Conservation (phyloP, 2,113 vertebrate genomes). For the Eptatretus burgeri region DNA sequence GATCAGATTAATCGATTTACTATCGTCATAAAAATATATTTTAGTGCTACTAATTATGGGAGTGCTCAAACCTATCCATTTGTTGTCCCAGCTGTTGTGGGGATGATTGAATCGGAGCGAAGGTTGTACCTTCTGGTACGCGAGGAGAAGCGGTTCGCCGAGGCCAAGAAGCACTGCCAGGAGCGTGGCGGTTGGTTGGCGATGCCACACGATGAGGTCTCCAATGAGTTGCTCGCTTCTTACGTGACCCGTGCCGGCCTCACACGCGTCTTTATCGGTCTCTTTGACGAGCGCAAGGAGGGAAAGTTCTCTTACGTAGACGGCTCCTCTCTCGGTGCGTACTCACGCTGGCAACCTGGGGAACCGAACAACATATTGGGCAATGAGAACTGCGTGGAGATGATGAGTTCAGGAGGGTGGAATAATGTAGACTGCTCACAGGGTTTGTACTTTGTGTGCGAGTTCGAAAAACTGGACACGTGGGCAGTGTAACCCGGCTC, state of each 20-base stretch:
- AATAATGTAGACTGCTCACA: slow-evolving; percentile 69
- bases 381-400: slow-evolving; percentile 74
- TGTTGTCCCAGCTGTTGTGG: slow-evolving; percentile 88
- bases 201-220: slow-evolving; percentile 67
- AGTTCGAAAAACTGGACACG: slow-evolving; percentile 52
- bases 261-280: slow-evolving; percentile 55
- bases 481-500: not conserved
- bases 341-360: slow-evolving; percentile 63
- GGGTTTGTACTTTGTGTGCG: slow-evolving; percentile 85
- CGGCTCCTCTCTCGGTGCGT: slow-evolving; percentile 46
- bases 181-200: slow-evolving; percentile 49
- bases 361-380: slow-evolving; percentile 81
- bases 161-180: slow-evolving; percentile 58
- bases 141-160: slow-evolving; percentile 53
- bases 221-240: slow-evolving; percentile 40
- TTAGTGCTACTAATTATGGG: no score
- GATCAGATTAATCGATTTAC: no score
- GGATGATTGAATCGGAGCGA: slow-evolving; percentile 66
- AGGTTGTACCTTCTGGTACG: slow-evolving; percentile 92
- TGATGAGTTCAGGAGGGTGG: slow-evolving; percentile 70
- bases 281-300: slow-evolving; percentile 60
- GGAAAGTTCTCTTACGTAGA: slow-evolving; percentile 57
- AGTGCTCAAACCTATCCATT: slow-evolving; percentile 13
- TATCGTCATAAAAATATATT: no score
- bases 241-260: slow-evolving; percentile 59